Percentiles rank a stretch among this genome's conserved stretches.
These are phyloP conservation scores for Pentamera pediparva DNA, from an alignment of 53 echinoderm and acorn worm genomes.

Conservation along the genomic window DNA sequence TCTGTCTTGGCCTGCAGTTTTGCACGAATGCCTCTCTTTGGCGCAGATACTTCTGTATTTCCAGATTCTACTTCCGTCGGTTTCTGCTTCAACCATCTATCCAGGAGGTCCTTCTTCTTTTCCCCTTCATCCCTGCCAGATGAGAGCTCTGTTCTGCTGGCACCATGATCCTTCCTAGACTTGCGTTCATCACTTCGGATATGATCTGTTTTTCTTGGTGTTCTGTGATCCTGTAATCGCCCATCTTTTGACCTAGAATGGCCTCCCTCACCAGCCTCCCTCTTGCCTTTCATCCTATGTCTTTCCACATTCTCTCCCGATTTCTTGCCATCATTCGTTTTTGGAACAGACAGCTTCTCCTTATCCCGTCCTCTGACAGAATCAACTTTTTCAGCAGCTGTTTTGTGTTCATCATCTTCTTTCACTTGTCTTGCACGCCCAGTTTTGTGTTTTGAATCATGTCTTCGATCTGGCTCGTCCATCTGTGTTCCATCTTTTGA, in stretches of 20 bases:
- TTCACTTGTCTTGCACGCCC: background rate
- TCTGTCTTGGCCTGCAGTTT: background rate
- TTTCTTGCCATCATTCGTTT: background rate
- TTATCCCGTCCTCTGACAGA: background rate
- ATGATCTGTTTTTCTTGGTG: too few species aligned
- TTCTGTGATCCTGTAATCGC: too few species aligned
- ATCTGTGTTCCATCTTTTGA: background rate
- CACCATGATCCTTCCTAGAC: too few species aligned
- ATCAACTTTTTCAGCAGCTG: background rate
- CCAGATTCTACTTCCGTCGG: background rate
- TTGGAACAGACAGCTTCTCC: background rate
- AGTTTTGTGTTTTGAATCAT: background rate
- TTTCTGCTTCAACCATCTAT: slow-evolving; percentile 28
- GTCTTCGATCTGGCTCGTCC: background rate
- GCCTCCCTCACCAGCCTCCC: too few species aligned
- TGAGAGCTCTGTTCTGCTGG: too few species aligned
- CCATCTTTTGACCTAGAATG: too few species aligned
- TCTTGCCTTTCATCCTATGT: background rate
- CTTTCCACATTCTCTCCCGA: background rate
- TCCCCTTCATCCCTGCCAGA: slow-evolving; percentile 14
- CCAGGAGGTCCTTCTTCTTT: slow-evolving; percentile 21
- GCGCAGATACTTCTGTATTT: background rate
- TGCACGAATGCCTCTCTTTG: background rate
- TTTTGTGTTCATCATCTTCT: background rate
- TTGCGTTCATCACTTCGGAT: too few species aligned